Conservation (phyloP, 2,113 vertebrate species). For the Chaetops frenatus region DNA sequence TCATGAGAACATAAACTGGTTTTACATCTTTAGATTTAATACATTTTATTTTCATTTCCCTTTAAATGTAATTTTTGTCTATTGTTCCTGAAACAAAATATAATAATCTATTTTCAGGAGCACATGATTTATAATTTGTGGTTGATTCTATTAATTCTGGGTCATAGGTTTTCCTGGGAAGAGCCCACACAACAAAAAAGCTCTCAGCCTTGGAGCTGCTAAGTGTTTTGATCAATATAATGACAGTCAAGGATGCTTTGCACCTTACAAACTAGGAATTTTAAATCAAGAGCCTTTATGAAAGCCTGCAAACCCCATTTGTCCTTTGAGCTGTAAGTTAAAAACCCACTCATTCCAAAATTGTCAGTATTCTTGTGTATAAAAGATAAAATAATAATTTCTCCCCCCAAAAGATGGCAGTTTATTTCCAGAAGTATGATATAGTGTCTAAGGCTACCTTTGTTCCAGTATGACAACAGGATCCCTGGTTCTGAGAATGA, state of each 20-base stretch:
- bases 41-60: neutral
- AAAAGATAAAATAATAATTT: neutral
- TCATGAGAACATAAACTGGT: neutral
- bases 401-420: neutral
- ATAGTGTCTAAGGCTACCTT: neutral
- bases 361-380: neutral
- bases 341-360: neutral
- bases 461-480: neutral
- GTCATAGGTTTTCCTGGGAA: neutral
- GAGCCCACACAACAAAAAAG: neutral
- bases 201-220: neutral
- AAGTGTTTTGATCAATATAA: conserved; percentile 27
- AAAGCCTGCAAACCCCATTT: neutral
- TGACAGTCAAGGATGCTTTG: conserved; percentile 2
- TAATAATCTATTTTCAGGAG: neutral
- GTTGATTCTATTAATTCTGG: neutral
- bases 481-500: neutral
- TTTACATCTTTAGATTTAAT: conserved; percentile 14
- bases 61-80: neutral
- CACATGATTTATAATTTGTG: neutral
- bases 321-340: neutral
- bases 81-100: neutral
- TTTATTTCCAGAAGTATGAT: neutral
- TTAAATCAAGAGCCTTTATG: neutral
- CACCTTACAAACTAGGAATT: conserved; percentile 16